Conservation (phyloP, 2,113 vertebrate species). For the human region DNA sequence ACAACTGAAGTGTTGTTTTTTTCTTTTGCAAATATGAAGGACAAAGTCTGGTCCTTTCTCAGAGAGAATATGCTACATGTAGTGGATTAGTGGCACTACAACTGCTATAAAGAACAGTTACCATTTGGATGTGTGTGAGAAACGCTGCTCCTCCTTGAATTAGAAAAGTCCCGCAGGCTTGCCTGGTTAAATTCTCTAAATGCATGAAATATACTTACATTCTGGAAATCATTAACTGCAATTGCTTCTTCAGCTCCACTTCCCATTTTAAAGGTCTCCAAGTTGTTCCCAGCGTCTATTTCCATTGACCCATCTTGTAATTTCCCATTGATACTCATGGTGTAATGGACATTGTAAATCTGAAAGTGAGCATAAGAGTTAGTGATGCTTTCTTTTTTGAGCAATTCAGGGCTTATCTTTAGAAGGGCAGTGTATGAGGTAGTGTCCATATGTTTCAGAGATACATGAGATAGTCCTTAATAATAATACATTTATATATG, state of each 20-base stretch:
- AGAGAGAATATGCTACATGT: background rate
- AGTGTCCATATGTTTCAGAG: background rate
- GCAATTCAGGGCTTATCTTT: slow-evolving; percentile 31
- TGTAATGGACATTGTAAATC: slow-evolving; percentile 95
- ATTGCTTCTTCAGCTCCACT: slow-evolving; percentile 89
- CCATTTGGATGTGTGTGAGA: background rate
- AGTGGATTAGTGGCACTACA: background rate
- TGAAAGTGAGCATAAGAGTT: slow-evolving; percentile 79
- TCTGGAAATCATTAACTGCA: slow-evolving; percentile 96
- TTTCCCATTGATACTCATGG: slow-evolving; percentile 94
- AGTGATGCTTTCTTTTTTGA: background rate
- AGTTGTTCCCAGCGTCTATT: slow-evolving; percentile 94
- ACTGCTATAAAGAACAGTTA: background rate
- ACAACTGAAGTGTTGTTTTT: background rate
- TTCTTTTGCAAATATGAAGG: background rate
- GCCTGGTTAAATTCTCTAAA: slow-evolving; percentile 29
- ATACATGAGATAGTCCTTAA: background rate
- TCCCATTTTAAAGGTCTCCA: slow-evolving; percentile 93
- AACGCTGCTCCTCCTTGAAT: background rate
- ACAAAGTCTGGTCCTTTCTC: background rate
- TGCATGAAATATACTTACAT: slow-evolving; percentile 86
- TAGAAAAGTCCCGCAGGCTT: background rate
- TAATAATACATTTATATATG: background rate
- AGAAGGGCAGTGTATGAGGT: background rate
- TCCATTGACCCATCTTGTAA: slow-evolving; percentile 93